Evolutionary conservation across 1,140 invertebrate genomes (phyloP), one percentile per base, ranked within the genome.

Genomic region (Planococcus citri): DNA sequence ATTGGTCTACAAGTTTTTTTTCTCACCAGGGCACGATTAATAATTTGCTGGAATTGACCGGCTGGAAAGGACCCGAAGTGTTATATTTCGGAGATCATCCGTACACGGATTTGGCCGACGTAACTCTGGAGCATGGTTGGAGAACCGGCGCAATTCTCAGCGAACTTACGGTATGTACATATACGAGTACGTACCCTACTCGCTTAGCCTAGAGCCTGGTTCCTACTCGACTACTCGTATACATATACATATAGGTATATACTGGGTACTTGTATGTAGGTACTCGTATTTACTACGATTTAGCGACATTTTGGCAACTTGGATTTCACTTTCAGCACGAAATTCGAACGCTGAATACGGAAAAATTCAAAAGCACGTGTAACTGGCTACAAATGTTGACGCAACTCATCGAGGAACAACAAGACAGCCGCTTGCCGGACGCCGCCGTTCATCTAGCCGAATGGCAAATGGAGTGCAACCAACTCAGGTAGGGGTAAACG

Each of bases 71-170:
- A 0, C 88, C 92, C 74, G 88, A 92, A 73, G 94, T 98, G 12
- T 78, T 98, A 8, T 98, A 98, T 79, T 97, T 97, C 81, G 96
- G 95, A 0, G 95, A 98, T 82, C 95, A 98, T 83, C 94, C 96
- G 0, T 98, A 97, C 80, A 95, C 89, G 76, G 96, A 98, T 81
- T 82, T 98, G 69, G 95, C 95, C 2, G 95, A 98, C 81, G 92
- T 95, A 2, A 97, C 94, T 0, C 80, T 98, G 10, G 89, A 95
- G 78, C 92, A 97, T 80, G 94, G 95, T 24, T 98, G 95, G 95
- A 85, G 94, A 75, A 98, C 96, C 9, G 95, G 94, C 2, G 95
- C 95, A n/a, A 97, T 98, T 70, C 96, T 98, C 68, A 91, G 90
- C 73, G 95, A 98, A 80, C 80, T 97, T 20, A 87, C 85, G 60